These are phyloP conservation scores for Moxostoma hubbsi DNA, from an alignment of 2,797 vertebrate genomes.

Conservation along the genomic window DNA sequence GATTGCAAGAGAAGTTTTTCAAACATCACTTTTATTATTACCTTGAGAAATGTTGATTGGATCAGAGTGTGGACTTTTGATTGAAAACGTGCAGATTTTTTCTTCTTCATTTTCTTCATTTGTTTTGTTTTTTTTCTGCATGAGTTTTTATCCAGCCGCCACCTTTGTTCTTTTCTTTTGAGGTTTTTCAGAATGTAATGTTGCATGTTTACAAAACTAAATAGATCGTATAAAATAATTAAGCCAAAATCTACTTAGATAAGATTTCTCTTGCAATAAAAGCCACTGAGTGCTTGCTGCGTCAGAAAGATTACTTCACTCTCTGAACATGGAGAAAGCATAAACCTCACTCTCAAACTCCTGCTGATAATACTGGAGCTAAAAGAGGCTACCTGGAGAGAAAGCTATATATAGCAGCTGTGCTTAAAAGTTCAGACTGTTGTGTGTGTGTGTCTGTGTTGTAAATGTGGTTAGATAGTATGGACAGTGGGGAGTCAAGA, in stretches of 20 bases:
- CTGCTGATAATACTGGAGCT: slow-evolving; percentile 34
- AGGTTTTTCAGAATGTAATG: not conserved
- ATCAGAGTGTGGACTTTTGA: slow-evolving; percentile 14
- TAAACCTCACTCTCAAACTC: slow-evolving; percentile 13
- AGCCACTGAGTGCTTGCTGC: not conserved
- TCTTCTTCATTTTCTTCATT: not conserved
- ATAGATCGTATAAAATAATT: not conserved
- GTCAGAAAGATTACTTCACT: slow-evolving; percentile 16
- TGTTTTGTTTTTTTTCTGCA: not conserved
- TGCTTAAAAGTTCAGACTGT: slow-evolving; percentile 3
- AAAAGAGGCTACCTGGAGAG: slow-evolving; percentile 70
- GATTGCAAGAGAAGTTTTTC: not conserved
- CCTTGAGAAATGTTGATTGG: slow-evolving; percentile 12
- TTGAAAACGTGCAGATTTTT: slow-evolving; percentile 4
- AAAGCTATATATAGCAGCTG: slow-evolving; percentile 67
- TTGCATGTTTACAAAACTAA: not conserved
- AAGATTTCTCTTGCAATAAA: not conserved
- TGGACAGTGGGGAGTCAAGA: slow-evolving; percentile 72
- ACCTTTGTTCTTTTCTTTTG: not conserved
- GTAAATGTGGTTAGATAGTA: slow-evolving; percentile 71
- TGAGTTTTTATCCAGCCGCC: not conserved
- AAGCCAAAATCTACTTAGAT: not conserved
- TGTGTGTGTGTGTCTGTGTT: slow-evolving; percentile 64
- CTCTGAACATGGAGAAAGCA: slow-evolving; percentile 7
- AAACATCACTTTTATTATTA: slow-evolving; percentile 21